phyloP scores from a whole-genome alignment of 2,888 invertebrate species.

The Nomada goodeniana region DNA sequence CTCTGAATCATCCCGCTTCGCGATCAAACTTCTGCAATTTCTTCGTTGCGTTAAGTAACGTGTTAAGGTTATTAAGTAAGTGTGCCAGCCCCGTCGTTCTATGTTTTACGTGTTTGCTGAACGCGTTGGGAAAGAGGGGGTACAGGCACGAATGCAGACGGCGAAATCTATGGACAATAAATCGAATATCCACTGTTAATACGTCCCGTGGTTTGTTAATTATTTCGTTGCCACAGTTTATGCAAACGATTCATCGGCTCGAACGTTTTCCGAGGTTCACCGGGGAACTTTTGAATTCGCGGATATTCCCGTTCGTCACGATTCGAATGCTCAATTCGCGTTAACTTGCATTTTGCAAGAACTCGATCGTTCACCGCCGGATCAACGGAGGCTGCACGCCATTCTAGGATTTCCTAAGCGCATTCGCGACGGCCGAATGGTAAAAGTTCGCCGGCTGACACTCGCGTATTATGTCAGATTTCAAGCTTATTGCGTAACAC shows the following conservation, averaged over 20 bases:
- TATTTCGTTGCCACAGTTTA: too few species aligned
- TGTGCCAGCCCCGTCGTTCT: constrained; percentile 7
- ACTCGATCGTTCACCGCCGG: constrained; percentile 1
- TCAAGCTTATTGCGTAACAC: constrained; percentile 62
- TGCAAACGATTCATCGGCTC: not conserved
- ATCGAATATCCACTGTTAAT: not conserved
- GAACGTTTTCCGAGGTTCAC: too few species aligned
- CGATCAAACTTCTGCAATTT: constrained; percentile 28
- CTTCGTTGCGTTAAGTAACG: constrained; percentile 32
- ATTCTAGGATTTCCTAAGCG: constrained; percentile 47
- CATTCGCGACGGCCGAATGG: constrained; percentile 19
- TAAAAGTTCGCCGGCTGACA: constrained; percentile 50
- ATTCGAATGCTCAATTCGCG: not conserved
- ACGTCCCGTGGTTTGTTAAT: too few species aligned
- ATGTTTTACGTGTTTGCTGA: not conserved
- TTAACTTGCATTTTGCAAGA: not conserved
- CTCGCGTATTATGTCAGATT: constrained; percentile 62
- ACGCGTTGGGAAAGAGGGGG: constrained; percentile 1
- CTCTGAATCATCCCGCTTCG: constrained; percentile 19
- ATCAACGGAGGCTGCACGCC: constrained; percentile 28
- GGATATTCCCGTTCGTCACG: too few species aligned
- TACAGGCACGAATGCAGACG: not conserved
- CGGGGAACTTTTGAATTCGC: too few species aligned
- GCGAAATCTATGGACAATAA: not conserved
- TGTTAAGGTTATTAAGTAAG: constrained; percentile 38